Conservation (phyloP, 1,140 invertebrate species). For the Trialeurodes vaporariorum region DNA sequence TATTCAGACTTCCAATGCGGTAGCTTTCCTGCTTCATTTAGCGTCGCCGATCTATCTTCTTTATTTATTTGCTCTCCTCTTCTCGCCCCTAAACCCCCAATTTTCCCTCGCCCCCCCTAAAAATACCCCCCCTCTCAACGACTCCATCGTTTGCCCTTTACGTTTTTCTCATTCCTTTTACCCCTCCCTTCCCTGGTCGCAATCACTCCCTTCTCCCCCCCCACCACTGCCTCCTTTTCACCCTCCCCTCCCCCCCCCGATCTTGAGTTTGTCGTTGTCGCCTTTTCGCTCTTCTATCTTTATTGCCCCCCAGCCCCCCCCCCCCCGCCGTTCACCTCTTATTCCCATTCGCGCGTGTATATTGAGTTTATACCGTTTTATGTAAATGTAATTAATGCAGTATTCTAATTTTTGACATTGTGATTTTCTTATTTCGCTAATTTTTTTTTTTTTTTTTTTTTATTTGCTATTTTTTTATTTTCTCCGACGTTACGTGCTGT, state of each 20-base stretch:
- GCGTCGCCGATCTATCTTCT: not conserved
- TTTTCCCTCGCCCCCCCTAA: too few species aligned
- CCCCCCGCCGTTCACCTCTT: not conserved
- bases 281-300: too few species aligned
- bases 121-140: not conserved
- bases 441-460: not conserved
- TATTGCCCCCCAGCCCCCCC: too few species aligned
- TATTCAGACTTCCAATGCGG: not conserved
- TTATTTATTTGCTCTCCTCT: not conserved
- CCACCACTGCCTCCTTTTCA: too few species aligned
- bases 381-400: constrained; percentile 1
- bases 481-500: too few species aligned
- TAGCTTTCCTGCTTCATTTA: not conserved
- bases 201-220: too few species aligned
- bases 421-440: not conserved
- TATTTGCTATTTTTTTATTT: too few species aligned
- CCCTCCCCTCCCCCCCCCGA: too few species aligned
- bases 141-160: not conserved
- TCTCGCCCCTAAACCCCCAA: too few species aligned
- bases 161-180: not conserved
- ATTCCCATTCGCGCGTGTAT: not conserved
- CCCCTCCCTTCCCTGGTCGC: not conserved
- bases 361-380: not conserved
- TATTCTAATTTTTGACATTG: constrained; percentile 1
- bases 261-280: too few species aligned